A percentile compares a stretch with the other conserved stretches of the same genome.
Conservation (phyloP, 2,113 vertebrate species). For the Nothoprocta perdicaria region DNA sequence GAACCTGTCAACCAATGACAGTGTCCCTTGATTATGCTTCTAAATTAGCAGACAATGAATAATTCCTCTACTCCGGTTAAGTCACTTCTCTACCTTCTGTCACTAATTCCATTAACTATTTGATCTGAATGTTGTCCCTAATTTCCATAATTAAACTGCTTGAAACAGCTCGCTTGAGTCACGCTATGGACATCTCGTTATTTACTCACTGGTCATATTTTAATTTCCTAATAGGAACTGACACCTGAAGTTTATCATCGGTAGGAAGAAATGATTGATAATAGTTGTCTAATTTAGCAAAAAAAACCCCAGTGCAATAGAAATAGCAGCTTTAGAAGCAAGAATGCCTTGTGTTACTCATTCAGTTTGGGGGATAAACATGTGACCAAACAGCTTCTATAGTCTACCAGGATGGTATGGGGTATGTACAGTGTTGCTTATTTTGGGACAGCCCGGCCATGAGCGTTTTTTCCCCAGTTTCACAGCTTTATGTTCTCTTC, state of each 20-base stretch:
- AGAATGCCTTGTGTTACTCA: not conserved
- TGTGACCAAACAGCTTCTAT: not conserved
- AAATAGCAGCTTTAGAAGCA: not conserved
- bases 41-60: slow-evolving; percentile 59
- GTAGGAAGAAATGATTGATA: not conserved
- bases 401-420: not conserved
- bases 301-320: not conserved
- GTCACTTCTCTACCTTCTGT: slow-evolving; percentile 41
- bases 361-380: not conserved
- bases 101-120: slow-evolving; percentile 31
- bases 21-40: slow-evolving; percentile 60
- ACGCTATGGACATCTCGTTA: not conserved
- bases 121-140: slow-evolving; percentile 31
- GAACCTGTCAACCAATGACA: slow-evolving; percentile 59
- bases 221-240: not conserved
- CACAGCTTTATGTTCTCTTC: not conserved
- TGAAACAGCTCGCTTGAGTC: not conserved
- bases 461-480: not conserved
- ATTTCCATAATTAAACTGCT: not conserved
- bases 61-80: slow-evolving; percentile 61
- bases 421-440: not conserved
- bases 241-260: not conserved
- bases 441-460: not conserved
- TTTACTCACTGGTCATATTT: not conserved
- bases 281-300: not conserved